Conservation (phyloP, 2,888 invertebrate species). For the Diploptera punctata region DNA sequence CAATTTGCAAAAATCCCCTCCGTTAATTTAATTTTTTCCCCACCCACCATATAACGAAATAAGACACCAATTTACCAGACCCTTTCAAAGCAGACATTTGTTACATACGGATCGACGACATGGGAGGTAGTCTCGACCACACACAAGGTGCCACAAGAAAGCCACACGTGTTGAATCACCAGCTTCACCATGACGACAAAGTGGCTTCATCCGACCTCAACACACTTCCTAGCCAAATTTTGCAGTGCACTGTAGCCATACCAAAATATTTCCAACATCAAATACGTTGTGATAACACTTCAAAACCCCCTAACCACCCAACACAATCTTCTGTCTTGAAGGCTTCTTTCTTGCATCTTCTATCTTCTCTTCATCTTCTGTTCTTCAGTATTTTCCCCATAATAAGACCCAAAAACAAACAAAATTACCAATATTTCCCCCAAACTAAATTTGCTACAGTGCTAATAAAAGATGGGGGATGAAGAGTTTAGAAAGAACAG, state of each 20-base stretch:
- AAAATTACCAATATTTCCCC: slow-evolving; percentile 12
- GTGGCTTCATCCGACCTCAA: slow-evolving; percentile 12
- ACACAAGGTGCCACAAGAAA: slow-evolving; percentile 35
- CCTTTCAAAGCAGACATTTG: slow-evolving; percentile 22
- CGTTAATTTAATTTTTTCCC: background rate
- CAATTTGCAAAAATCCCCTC: too few species aligned
- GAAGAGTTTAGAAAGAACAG: slow-evolving; percentile 10
- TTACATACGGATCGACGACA: slow-evolving; percentile 38
- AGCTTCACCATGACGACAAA: slow-evolving; percentile 28
- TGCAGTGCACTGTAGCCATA: slow-evolving; percentile 31
- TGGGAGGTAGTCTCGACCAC: slow-evolving; percentile 33
- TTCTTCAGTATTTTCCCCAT: slow-evolving; percentile 48
- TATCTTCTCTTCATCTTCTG: slow-evolving; percentile 58
- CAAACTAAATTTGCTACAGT: slow-evolving; percentile 5
- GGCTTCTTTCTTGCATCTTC: slow-evolving; percentile 58
- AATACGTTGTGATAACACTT: too few species aligned
- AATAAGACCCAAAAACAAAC: background rate
- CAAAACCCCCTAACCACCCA: slow-evolving; percentile 25
- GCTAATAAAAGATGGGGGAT: background rate
- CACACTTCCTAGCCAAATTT: slow-evolving; percentile 26
- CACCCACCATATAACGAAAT: background rate
- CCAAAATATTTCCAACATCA: slow-evolving; percentile 8
- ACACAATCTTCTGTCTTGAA: slow-evolving; percentile 50
- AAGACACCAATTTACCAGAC: slow-evolving; percentile 17
- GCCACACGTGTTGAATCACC: slow-evolving; percentile 8